phyloP scores from a whole-genome alignment of 2,113 vertebrate genomes.

The Leiothrix lutea region DNA sequence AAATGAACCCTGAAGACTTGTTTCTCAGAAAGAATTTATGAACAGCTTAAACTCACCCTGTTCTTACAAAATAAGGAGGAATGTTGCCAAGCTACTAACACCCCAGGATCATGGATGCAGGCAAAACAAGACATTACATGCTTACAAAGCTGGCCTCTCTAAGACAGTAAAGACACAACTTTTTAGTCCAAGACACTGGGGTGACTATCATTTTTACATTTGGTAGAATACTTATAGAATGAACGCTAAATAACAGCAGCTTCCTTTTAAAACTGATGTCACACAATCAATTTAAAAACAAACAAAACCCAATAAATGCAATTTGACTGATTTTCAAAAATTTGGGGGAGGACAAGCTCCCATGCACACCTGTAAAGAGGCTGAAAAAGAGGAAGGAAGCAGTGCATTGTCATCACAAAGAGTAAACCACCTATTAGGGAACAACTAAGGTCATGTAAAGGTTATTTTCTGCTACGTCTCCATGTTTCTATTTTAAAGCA shows the following conservation, averaged over 20 bases:
- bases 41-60: neutral
- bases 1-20: neutral
- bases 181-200: neutral
- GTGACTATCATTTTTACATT: neutral
- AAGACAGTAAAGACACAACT: neutral
- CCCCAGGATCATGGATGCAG: neutral
- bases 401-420: neutral
- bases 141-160: neutral
- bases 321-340: neutral
- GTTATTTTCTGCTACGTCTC: neutral
- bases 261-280: neutral
- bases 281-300: neutral
- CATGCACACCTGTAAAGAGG: neutral
- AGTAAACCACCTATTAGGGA: neutral
- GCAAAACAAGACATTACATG: neutral
- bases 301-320: neutral
- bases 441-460: neutral
- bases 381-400: neutral
- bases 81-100: neutral
- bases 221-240: neutral
- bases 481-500: neutral
- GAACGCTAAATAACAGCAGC: neutral
- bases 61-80: neutral
- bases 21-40: neutral
- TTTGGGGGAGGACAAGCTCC: neutral